phyloP scores from a whole-genome alignment of 2,797 vertebrate genomes.

The Hipposideros larvatus region DNA sequence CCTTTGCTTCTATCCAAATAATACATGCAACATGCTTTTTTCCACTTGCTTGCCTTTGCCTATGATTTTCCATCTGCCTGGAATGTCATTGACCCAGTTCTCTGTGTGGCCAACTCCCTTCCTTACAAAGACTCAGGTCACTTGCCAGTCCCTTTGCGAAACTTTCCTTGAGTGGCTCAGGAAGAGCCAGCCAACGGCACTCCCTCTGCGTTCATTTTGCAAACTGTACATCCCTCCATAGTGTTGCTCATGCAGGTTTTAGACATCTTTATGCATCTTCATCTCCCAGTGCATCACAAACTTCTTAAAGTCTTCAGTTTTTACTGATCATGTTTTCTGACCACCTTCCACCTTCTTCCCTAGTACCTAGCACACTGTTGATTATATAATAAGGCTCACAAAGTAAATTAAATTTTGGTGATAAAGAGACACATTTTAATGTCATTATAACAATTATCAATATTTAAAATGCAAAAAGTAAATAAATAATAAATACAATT shows the following conservation, averaged over 20 bases:
- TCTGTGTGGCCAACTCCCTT: not conserved
- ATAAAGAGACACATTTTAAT: not conserved
- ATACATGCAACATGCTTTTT: not conserved
- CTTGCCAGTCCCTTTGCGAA: not conserved
- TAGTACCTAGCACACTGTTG: not conserved
- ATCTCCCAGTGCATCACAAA: not conserved
- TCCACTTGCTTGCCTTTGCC: not conserved
- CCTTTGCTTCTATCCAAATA: slow-evolving; percentile 14
- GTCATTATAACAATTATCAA: not conserved
- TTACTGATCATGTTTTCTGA: not conserved
- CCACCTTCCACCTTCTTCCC: not conserved
- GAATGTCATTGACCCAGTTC: not conserved
- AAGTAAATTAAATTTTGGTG: not conserved
- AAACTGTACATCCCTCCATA: not conserved
- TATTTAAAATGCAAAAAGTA: not conserved
- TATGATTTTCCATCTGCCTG: not conserved
- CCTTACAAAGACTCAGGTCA: not conserved
- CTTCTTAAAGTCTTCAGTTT: not conserved
- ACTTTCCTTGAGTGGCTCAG: not conserved
- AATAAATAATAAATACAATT: not conserved
- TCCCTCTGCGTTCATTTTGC: not conserved
- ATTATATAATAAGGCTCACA: not conserved
- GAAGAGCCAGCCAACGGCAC: not conserved
- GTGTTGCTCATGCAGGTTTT: not conserved
- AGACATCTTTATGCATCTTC: not conserved